Evolutionary conservation across 2,888 invertebrate species (phyloP), one percentile per base, ranked within the genome.

Genomic region (Danaus chrysippus): DNA sequence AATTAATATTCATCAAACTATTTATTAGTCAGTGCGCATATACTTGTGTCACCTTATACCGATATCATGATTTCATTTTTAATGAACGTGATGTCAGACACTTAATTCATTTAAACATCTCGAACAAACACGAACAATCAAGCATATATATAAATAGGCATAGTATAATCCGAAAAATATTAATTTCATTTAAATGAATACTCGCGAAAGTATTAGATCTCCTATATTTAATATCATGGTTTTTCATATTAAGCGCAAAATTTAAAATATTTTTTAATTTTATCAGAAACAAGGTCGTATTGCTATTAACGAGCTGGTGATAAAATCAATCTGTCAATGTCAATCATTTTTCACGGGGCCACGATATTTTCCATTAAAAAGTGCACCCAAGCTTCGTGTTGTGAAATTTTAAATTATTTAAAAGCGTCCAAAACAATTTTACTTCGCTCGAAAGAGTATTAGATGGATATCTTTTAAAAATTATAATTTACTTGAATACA

Each of bases 291-390:
- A 59, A 59, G 68, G 65, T 64, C 67, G 61, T 61, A 57, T 42
- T 58, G 59, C 65, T 67, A 65, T 67, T 60, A 64, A 63, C 63
- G 58, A 55, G 53, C 43, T 59, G 46, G 60, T 62, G 67, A 67
- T 67, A 62, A 64, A 65, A 69, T 67, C 68, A 69, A 69, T 69
- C 67, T 56, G 64, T 63, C 67, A 65, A 64, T 63, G 68, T 69
- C 68, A 55, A 59, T 64, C 67, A 64, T 61, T 59, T 60, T 65
- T 63, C 67, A 64, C 64, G 58, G 67, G 65, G 56, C 58, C 57
- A 49, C 65, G 63, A 67, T 56, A 63, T 58, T 67, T 62, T 65
- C 65, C 44, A 54, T 59, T 56, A 53, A 59, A 65, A 67, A 63
- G 56, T 66, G 44, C 58, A 52, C 53, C 49, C 59, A 58, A 53